Evolutionary conservation across 30 jellyfish, hydroid and myxozoan genomes (phyloP).

Genomic region (Turritopsis dohrnii): DNA sequence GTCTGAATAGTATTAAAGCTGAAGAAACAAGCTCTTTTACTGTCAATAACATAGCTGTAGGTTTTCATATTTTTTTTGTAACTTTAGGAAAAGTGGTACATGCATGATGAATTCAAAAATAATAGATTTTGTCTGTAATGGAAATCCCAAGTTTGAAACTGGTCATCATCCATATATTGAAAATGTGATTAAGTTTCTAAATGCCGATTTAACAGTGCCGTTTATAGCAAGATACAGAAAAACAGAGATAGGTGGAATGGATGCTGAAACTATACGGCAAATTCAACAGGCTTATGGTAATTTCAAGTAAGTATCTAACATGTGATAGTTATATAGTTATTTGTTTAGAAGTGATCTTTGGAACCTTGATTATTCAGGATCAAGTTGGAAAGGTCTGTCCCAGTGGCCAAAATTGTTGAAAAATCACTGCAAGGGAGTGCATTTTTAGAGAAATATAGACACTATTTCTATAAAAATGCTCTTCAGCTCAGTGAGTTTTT

Average conservation of each 20-base stretch:
- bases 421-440: too few species aligned
- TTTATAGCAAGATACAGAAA: constrained; percentile 78
- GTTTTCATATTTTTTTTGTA: too few species aligned
- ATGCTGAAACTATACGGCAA: constrained; percentile 48
- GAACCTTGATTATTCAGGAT: not conserved
- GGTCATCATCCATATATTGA: not conserved
- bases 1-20: too few species aligned
- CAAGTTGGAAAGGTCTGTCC: too few species aligned
- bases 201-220: constrained; percentile 57
- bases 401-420: too few species aligned
- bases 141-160: not conserved
- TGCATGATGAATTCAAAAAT: not conserved
- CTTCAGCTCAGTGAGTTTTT: not conserved
- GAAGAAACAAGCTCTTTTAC: too few species aligned
- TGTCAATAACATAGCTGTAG: too few species aligned
- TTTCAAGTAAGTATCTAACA: constrained; percentile 41
- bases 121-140: not conserved
- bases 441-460: too few species aligned
- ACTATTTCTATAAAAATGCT: too few species aligned
- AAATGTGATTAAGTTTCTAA: constrained; percentile 34
- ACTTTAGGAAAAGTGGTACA: not conserved
- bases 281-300: constrained; percentile 38
- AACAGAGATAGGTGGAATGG: constrained; percentile 65
- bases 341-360: not conserved
- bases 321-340: too few species aligned